Evolutionary conservation across 2,113 vertebrate species (phyloP).

Genomic region (Rhombomys opimus): DNA sequence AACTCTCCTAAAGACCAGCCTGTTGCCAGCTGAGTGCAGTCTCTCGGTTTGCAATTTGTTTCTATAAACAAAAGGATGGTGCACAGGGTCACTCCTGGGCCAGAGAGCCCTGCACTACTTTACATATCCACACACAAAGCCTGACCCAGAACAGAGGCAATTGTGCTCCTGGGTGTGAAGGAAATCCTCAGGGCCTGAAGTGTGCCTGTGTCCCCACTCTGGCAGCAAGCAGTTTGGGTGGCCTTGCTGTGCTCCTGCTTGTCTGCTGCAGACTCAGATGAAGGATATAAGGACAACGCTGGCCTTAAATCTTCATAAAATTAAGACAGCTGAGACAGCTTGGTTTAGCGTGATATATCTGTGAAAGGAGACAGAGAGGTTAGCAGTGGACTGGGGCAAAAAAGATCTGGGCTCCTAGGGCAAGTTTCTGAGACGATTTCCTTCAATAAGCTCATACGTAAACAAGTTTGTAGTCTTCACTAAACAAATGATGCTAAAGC

Average conservation of each 20-base stretch:
- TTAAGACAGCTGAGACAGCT: conserved; percentile 52
- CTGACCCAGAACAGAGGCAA: not conserved
- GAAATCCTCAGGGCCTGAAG: conserved; percentile 46
- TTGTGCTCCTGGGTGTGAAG: conserved; percentile 39
- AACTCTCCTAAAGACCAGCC: not conserved
- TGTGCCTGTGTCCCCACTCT: not conserved
- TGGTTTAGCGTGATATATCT: not conserved
- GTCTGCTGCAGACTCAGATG: conserved; percentile 29
- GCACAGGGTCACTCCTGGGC: conserved; percentile 59
- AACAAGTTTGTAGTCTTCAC: conserved; percentile 8
- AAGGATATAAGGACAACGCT: not conserved
- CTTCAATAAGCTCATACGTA: not conserved
- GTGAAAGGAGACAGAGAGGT: conserved; percentile 3
- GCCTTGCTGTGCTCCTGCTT: not conserved
- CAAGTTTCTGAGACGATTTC: conserved; percentile 40
- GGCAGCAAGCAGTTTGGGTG: conserved; percentile 55
- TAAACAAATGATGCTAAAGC: not conserved
- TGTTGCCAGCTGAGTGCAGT: not conserved
- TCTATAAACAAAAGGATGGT: conserved; percentile 52
- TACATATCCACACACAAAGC: conserved; percentile 57
- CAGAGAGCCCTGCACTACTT: not conserved
- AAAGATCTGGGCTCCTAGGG: not conserved
- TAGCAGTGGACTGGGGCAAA: not conserved
- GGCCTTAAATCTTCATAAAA: conserved; percentile 70
- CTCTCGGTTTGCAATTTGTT: conserved; percentile 47